Conservation (phyloP, 2,113 vertebrate species). For the Nematolebias whitei region DNA sequence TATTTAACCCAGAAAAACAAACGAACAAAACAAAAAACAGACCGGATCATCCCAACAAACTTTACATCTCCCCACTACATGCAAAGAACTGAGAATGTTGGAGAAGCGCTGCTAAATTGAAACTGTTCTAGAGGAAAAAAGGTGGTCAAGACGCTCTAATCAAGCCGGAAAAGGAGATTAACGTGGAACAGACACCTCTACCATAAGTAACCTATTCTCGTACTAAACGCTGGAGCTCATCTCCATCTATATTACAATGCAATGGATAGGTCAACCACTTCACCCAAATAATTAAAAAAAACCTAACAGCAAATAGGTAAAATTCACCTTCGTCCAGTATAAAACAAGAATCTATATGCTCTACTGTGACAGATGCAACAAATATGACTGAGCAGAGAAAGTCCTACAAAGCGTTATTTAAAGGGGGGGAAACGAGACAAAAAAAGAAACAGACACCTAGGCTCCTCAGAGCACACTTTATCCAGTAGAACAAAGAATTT, state of each 20-base stretch:
- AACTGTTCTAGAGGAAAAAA: slow-evolving; percentile 31
- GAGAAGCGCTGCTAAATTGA: slow-evolving; percentile 33
- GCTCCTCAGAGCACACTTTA: slow-evolving; percentile 73
- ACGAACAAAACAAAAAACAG: slow-evolving; percentile 37
- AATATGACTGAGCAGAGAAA: slow-evolving; percentile 64
- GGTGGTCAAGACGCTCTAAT: slow-evolving; percentile 20
- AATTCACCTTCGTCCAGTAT: slow-evolving; percentile 85
- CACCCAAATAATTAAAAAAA: slow-evolving; percentile 47
- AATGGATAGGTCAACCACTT: slow-evolving; percentile 64
- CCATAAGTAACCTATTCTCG: slow-evolving; percentile 62
- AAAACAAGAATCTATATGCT: slow-evolving; percentile 72
- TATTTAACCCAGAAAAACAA: slow-evolving; percentile 53
- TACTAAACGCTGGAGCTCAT: slow-evolving; percentile 68
- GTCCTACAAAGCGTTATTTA: slow-evolving; percentile 60
- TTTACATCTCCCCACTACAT: slow-evolving; percentile 47
- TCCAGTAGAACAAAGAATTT: slow-evolving; percentile 80
- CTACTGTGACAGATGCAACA: slow-evolving; percentile 69
- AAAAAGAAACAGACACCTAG: slow-evolving; percentile 36
- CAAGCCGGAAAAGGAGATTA: background rate
- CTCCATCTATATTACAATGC: slow-evolving; percentile 58
- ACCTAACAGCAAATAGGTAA: slow-evolving; percentile 71
- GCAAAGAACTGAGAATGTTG: slow-evolving; percentile 43
- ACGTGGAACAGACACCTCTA: slow-evolving; percentile 27
- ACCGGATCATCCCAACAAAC: slow-evolving; percentile 40
- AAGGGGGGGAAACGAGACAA: background rate